These are phyloP conservation scores for Hyposoter didymator DNA, from an alignment of 2,888 invertebrate genomes.

Conservation along the genomic window DNA sequence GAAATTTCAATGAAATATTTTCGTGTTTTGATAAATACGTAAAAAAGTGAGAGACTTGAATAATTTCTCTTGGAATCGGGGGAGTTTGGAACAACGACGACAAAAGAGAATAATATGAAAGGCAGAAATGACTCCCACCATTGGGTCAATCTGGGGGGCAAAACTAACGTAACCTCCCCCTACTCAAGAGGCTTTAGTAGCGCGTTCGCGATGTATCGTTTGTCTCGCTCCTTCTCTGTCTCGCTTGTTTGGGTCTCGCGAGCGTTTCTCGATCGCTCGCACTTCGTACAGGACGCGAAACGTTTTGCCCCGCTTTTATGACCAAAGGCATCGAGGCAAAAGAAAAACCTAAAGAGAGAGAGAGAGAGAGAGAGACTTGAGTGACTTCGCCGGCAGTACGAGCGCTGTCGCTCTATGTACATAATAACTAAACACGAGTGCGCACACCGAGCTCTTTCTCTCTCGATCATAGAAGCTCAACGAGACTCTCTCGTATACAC, in stretches of 20 bases:
- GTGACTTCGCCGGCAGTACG: conserved; percentile 64
- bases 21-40: not conserved
- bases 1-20: not conserved
- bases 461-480: conserved; percentile 78
- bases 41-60: not conserved
- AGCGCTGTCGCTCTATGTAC: conserved; percentile 75
- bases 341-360: conserved; percentile 34
- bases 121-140: conserved; percentile 67
- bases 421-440: conserved; percentile 76
- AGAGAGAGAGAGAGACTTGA: conserved; percentile 16
- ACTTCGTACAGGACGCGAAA: conserved; percentile 28
- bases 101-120: conserved; percentile 17
- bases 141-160: conserved; percentile 70
- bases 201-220: conserved; percentile 17
- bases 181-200: conserved; percentile 58
- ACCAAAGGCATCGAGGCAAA: conserved; percentile 60
- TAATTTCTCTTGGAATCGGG: not conserved
- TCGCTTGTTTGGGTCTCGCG: conserved; percentile 59
- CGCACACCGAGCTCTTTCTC: conserved; percentile 66
- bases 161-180: conserved; percentile 69
- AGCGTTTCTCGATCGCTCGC: conserved; percentile 66
- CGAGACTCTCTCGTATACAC: conserved; percentile 62
- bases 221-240: conserved; percentile 22
- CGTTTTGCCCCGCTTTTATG: conserved; percentile 65
- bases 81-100: not conserved